A percentile compares a stretch with the other conserved stretches of the same genome.
Evolutionary conservation across 1,140 invertebrate genomes (phyloP).

Genomic region (Oryzaephilus surinamensis): DNA sequence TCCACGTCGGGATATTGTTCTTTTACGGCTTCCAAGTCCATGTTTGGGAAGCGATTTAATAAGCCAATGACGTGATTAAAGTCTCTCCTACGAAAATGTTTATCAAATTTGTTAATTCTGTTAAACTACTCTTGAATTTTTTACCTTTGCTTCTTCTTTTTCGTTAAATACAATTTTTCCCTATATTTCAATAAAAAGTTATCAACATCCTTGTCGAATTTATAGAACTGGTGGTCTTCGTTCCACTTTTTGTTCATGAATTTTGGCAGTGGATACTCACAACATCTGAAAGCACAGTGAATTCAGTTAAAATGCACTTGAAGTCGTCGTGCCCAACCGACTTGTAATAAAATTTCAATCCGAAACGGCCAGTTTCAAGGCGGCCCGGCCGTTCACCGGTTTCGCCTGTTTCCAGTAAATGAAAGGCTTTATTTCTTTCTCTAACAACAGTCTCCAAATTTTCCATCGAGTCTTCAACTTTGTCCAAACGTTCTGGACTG

Average conservation of each 20-base stretch:
- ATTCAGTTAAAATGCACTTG: neutral
- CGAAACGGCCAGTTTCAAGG: slow-evolving; percentile 47
- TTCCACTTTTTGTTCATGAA: slow-evolving; percentile 46
- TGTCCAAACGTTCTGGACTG: slow-evolving; percentile 90
- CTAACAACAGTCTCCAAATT: slow-evolving; percentile 85
- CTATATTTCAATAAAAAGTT: slow-evolving; percentile 53
- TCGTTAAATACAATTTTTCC: slow-evolving; percentile 51
- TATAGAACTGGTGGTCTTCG: slow-evolving; percentile 40
- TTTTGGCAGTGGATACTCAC: slow-evolving; percentile 33
- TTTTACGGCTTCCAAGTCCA: slow-evolving; percentile 60
- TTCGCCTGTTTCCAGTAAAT: slow-evolving; percentile 80
- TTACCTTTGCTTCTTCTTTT: slow-evolving; percentile 45
- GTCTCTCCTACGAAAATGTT: slow-evolving; percentile 47
- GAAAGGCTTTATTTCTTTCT: slow-evolving; percentile 88
- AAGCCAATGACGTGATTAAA: slow-evolving; percentile 54
- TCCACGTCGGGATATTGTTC: slow-evolving; percentile 66
- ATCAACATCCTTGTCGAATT: slow-evolving; percentile 42
- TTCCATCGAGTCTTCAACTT: slow-evolving; percentile 91
- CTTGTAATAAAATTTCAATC: slow-evolving; percentile 43
- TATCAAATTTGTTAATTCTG: too few relatives aligned
- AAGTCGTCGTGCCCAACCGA: slow-evolving; percentile 12
- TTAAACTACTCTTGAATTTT: too few relatives aligned
- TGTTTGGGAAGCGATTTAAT: slow-evolving; percentile 62
- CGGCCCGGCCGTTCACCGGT: slow-evolving; percentile 62
- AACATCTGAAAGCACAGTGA: neutral